These are phyloP conservation scores for Seriola aureovittata DNA, from an alignment of 2,113 vertebrate genomes.

Conservation along the genomic window DNA sequence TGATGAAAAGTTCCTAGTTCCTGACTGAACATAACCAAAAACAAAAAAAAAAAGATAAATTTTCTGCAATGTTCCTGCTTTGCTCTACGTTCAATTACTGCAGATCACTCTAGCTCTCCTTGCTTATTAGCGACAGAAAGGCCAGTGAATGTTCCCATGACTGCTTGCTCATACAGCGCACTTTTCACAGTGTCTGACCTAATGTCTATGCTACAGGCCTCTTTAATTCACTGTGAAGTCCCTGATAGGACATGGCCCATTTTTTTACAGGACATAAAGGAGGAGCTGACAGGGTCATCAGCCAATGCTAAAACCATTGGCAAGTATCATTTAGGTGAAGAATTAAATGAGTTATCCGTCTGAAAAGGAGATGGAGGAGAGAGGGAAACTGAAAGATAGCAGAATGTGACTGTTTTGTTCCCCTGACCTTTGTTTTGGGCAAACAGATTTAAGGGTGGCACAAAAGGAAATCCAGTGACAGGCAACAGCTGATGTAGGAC, in stretches of 20 bases:
- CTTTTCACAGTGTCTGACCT: conserved; percentile 40
- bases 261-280: conserved; percentile 69
- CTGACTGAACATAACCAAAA: neutral
- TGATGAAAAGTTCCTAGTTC: neutral
- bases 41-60: neutral
- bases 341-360: conserved; percentile 59
- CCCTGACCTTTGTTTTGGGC: conserved; percentile 79
- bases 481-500: conserved; percentile 76
- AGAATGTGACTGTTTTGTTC: conserved; percentile 63
- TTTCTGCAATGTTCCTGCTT: neutral
- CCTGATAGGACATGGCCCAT: conserved; percentile 48
- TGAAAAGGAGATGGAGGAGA: conserved; percentile 51
- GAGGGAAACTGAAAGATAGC: conserved; percentile 41
- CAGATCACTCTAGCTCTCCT: conserved; percentile 27
- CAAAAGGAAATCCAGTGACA: conserved; percentile 69
- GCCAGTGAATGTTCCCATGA: conserved; percentile 38
- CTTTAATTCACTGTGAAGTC: conserved; percentile 54
- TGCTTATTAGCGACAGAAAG: conserved; percentile 32
- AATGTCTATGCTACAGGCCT: conserved; percentile 41
- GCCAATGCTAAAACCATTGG: conserved; percentile 39
- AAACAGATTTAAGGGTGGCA: conserved; percentile 77
- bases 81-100: neutral
- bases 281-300: conserved; percentile 64
- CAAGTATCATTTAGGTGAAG: conserved; percentile 50
- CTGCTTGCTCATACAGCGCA: conserved; percentile 26